Conservation (phyloP, 2,113 vertebrate species). For the Chloropsis hardwickii region DNA sequence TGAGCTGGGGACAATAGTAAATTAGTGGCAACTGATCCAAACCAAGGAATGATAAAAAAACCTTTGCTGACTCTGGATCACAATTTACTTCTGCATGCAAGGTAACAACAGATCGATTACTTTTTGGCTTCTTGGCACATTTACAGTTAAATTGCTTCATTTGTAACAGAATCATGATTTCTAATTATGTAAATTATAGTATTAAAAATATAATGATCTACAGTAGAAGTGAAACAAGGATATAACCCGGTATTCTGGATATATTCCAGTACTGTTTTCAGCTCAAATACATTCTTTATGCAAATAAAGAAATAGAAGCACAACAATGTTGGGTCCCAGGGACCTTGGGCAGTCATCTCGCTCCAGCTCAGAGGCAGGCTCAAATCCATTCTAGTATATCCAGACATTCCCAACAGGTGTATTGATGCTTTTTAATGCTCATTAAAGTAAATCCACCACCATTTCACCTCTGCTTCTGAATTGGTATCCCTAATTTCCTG, state of each 20-base stretch:
- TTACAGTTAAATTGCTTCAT: slow-evolving; percentile 6
- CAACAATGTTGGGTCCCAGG: neutral
- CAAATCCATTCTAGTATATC: neutral
- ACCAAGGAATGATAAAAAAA: neutral
- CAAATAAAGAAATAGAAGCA: neutral
- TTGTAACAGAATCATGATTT: neutral
- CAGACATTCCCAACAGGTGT: neutral
- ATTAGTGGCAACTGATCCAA: neutral
- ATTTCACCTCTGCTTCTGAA: neutral
- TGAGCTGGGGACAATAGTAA: neutral
- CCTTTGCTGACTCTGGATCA: neutral
- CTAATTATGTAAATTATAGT: neutral
- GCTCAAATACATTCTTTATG: neutral
- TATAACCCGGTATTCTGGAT: neutral
- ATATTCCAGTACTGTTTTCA: neutral
- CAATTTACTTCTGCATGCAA: neutral
- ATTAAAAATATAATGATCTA: neutral
- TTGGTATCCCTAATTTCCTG: neutral
- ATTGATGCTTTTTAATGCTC: neutral
- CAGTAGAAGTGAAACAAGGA: neutral
- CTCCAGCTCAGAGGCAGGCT: neutral
- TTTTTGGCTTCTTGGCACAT: neutral
- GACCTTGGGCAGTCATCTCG: neutral
- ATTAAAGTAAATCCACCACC: neutral
- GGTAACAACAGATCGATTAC: neutral